Base-by-base conservation (phyloP, 2,888 invertebrate genomes). In the Acleris holmiana region DNA sequence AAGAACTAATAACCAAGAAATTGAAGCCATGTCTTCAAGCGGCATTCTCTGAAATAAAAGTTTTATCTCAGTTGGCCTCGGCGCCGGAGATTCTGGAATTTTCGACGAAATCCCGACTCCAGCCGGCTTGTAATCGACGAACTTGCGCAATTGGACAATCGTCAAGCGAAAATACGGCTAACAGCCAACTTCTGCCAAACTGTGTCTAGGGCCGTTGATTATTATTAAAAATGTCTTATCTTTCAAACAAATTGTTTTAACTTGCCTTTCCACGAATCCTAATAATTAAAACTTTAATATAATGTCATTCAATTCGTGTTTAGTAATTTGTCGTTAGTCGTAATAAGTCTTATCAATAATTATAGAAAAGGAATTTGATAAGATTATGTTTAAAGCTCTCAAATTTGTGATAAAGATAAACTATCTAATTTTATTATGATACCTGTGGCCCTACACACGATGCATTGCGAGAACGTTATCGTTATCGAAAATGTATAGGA, bases 131-230 rank as follows among this genome's bases (percentile, higher is more conserved):
- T 85, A 86, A 87, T 88, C 78, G 85, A 73, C 77, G 68, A 86
- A 88, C 81, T 88, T 88, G 73, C 66, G 78, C 79, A 79, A 82
- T 85, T 80, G 82, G 77, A 85, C 80, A 81, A 84, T 84, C 77
- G 75, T 75, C 71, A 73, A 70, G 71, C 71, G 69, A 66, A 79
- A 83, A 84, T 84, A 84, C 74, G 76, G 79, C 71, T 80, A 83
- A 84, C 82, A 75, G 74, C 75, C 76, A 80, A 76, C 79, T 83
- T 80, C 78, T 78, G 72, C 72, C 68, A 82, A 84, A 62, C 46
- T 56, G 55, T 62, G 54, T 40, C 46, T 46, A 4, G 21, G 49
- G 10, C 19, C 59, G 41, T 64, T 64, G 54, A 54, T 59, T 54
- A n/a, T 54, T 44, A 64, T 54, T 49, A 55, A 59, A 59, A 59